These are phyloP conservation scores for Polyodon spathula DNA, from an alignment of 2,113 vertebrate genomes.

Conservation along the genomic window DNA sequence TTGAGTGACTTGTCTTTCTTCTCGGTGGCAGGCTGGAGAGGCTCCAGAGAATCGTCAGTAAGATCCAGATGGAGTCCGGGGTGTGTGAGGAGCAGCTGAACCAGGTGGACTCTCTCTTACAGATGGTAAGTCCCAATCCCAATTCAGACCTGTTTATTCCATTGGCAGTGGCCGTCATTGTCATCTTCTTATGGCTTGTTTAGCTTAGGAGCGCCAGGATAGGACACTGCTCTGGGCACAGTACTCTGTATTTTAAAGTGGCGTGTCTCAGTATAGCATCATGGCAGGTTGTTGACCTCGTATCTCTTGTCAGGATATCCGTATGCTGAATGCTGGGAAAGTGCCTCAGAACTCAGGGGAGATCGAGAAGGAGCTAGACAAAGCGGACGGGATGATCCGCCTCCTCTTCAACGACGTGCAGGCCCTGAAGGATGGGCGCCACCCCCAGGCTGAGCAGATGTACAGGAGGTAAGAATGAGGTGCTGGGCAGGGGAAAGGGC, in stretches of 20 bases:
- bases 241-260: no score
- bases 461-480: constrained; percentile 68
- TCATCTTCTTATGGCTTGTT: no score
- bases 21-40: constrained; percentile 63
- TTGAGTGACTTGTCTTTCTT: neutral
- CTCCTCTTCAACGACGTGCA: constrained; percentile 86
- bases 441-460: constrained; percentile 88
- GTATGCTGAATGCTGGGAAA: constrained; percentile 71
- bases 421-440: constrained; percentile 81
- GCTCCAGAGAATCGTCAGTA: constrained; percentile 76
- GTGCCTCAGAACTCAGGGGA: constrained; percentile 57
- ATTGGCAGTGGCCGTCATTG: no score
- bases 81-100: constrained; percentile 78
- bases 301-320: constrained; percentile 60
- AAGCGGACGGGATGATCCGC: constrained; percentile 75
- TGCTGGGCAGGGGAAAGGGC: neutral
- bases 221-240: no score
- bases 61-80: constrained; percentile 85
- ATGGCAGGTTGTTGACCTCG: neutral
- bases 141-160: no score
- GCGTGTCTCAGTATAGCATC: no score
- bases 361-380: constrained; percentile 77
- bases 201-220: no score
- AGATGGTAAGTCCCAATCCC: constrained; percentile 58
- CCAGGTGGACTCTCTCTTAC: constrained; percentile 71